Percentiles rank a stretch among this genome's conserved stretches.
phyloP scores from a whole-genome alignment of 2,113 vertebrate genomes.

The Pachyramphus minor region DNA sequence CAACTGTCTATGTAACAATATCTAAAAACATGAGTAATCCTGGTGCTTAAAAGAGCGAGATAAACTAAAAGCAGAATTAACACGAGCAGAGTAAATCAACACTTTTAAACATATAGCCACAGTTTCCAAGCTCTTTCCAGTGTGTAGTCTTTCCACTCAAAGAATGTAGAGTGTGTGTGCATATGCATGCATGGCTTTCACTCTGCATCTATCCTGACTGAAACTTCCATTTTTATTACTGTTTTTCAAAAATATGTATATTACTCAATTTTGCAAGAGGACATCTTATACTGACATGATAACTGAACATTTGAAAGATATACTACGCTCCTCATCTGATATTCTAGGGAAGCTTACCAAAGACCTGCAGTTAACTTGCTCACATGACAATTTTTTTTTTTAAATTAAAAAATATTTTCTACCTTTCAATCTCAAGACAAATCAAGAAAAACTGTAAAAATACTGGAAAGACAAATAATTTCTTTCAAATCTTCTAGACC shows the following conservation, averaged over 20 bases:
- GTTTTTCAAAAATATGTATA: not conserved
- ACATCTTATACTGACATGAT: not conserved
- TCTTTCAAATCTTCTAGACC: not conserved
- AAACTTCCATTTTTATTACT: not conserved
- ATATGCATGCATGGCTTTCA: accelerated
- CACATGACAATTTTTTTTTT: not conserved
- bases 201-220: too few species aligned
- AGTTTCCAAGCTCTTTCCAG: not conserved
- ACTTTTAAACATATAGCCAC: not conserved
- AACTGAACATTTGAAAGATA: not conserved
- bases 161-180: accelerated
- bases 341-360: not conserved
- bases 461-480: not conserved
- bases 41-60: not conserved
- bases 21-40: not conserved
- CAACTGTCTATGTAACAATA: not conserved
- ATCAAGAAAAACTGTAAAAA: not conserved
- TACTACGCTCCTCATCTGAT: not conserved
- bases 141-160: not conserved
- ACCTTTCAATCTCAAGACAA: not conserved
- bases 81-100: not conserved
- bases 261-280: not conserved
- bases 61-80: not conserved
- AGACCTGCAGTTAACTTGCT: not conserved
- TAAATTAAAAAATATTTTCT: not conserved